Evolutionary conservation across 2,888 invertebrate species (phyloP).

Genomic region (Cecidostiba fungosa): DNA sequence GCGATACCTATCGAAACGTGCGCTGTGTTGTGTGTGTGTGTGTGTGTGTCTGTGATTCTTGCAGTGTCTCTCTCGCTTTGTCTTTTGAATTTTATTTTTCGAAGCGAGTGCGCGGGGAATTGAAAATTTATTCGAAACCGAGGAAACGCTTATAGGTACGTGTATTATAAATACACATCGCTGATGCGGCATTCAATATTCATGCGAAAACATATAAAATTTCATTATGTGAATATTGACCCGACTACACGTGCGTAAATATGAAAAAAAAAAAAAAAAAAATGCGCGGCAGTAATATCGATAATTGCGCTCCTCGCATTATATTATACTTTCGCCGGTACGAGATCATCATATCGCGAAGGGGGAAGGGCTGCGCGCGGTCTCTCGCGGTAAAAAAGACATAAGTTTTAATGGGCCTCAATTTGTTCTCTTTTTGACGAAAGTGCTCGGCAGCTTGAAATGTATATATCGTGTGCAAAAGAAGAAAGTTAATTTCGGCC

Average conservation of each 20-base stretch:
- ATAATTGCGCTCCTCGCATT: background rate
- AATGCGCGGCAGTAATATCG: background rate
- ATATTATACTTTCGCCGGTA: background rate
- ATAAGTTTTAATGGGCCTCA: background rate
- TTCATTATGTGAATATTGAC: background rate
- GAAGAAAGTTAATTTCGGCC: conserved; percentile 37
- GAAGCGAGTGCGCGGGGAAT: background rate
- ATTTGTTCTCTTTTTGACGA: conserved; percentile 1
- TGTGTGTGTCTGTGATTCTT: background rate
- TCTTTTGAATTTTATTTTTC: background rate
- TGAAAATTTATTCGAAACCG: background rate
- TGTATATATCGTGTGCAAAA: background rate
- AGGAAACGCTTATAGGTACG: background rate
- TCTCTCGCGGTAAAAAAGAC: conserved; percentile 3
- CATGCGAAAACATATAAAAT: background rate
- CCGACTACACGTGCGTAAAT: background rate
- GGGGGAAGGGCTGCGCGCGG: background rate
- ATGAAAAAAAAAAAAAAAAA: background rate
- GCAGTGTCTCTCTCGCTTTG: background rate
- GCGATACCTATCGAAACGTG: conserved; percentile 64
- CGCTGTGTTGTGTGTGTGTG: background rate
- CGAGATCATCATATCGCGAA: background rate
- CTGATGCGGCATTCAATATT: background rate
- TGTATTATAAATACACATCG: too few species aligned
- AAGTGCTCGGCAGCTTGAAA: background rate